Conservation (phyloP, 2,113 vertebrate species). For the Pardalotus punctatus region DNA sequence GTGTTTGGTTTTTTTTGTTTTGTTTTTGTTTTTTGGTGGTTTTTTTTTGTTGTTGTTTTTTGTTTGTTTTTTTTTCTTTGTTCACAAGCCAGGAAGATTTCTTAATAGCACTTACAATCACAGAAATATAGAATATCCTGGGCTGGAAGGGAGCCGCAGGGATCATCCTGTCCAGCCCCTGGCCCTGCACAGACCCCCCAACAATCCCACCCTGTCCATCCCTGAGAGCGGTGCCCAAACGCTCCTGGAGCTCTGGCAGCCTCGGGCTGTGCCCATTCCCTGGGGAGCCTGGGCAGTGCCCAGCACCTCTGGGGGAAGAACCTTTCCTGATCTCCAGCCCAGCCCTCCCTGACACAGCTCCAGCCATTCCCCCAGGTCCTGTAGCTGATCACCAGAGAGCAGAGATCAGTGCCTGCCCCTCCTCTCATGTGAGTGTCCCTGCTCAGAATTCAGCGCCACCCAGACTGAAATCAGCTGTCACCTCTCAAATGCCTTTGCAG, state of each 20-base stretch:
- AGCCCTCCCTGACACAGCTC: accelerated
- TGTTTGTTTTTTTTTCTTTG: not conserved
- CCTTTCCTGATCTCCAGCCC: accelerated
- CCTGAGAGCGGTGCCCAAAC: not conserved
- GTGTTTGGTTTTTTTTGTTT: too few species aligned
- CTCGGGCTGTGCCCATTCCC: not conserved
- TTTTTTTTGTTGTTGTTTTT: not conserved
- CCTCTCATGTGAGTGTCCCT: not conserved
- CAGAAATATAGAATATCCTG: not conserved
- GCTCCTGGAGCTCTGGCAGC: not conserved
- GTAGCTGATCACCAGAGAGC: not conserved
- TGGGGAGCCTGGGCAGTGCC: not conserved
- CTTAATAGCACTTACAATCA: not conserved
- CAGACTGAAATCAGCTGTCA: not conserved
- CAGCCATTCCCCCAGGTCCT: accelerated
- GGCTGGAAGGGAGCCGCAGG: not conserved
- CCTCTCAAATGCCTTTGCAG: not conserved
- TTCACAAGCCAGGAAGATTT: not conserved
- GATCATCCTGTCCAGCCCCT: accelerated
- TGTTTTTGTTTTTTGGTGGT: too few species aligned
- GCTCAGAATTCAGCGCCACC: not conserved
- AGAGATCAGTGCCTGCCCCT: not conserved
- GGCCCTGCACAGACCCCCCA: not conserved
- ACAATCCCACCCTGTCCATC: not conserved
- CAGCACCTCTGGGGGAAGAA: not conserved